phyloP scores from a whole-genome alignment of 1,140 invertebrate species.

The Megalonaias nervosa region DNA sequence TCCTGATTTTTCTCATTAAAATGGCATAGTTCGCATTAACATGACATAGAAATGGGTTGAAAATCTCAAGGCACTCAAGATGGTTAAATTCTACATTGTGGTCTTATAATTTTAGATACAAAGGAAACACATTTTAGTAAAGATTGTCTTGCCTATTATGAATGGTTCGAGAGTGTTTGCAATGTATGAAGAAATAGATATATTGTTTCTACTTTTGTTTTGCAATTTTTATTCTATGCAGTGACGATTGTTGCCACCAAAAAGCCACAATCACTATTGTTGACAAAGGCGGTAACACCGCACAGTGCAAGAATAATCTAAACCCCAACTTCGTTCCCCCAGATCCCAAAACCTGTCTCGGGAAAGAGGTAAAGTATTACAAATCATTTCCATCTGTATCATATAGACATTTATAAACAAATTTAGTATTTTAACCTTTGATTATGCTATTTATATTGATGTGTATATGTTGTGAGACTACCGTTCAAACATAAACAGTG shows the following conservation, averaged over 20 bases:
- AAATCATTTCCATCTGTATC: too few relatives aligned
- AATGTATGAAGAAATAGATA: not conserved
- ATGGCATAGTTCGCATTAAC: not conserved
- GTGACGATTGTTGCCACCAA: constrained; percentile 14
- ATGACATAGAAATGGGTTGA: not conserved
- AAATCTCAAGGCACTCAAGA: not conserved
- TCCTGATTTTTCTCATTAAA: too few relatives aligned
- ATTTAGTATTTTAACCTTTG: not conserved
- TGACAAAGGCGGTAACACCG: constrained; percentile 6
- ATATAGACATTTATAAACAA: too few relatives aligned
- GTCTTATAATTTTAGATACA: not conserved
- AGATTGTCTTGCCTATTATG: not conserved
- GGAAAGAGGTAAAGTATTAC: not conserved
- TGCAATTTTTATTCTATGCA: not conserved
- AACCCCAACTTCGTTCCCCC: constrained; percentile 5
- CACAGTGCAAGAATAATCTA: constrained; percentile 3
- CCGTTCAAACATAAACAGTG: too few relatives aligned
- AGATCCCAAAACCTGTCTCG: not conserved
- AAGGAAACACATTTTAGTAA: not conserved
- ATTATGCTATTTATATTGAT: not conserved
- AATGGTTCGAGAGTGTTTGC: not conserved
- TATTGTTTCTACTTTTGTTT: not conserved
- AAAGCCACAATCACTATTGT: constrained; percentile 2
- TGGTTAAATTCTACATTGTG: not conserved
- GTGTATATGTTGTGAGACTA: not conserved